A percentile compares a stretch with the other conserved stretches of the same genome.
Evolutionary conservation across 2,797 vertebrate species (phyloP).

Genomic region (Peromyscus attwateri): DNA sequence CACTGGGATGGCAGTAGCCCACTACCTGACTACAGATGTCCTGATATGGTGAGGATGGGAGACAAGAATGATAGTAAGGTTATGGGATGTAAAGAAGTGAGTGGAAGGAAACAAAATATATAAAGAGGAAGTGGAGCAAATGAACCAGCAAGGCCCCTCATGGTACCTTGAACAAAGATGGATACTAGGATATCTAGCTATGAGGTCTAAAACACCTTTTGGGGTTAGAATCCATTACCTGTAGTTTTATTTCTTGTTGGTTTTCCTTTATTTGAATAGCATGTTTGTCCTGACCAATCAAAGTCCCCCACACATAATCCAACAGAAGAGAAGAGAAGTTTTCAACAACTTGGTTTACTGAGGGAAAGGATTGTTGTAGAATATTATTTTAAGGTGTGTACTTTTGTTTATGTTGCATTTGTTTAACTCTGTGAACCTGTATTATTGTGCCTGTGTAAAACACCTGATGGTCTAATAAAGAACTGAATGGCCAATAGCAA

Average conservation of each 20-base stretch:
- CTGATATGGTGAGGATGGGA: neutral
- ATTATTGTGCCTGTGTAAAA: too few species aligned
- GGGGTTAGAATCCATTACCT: conserved; percentile 88
- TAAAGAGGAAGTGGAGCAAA: neutral
- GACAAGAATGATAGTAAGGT: neutral
- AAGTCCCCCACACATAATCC: conserved; percentile 98
- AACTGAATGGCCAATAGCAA: too few species aligned
- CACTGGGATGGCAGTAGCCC: neutral
- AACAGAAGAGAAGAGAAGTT: conserved; percentile 95
- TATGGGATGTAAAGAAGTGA: neutral
- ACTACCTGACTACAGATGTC: neutral
- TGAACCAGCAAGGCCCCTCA: neutral
- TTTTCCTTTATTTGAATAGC: conserved; percentile 94
- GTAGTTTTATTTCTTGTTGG: conserved; percentile 95
- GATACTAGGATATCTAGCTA: neutral
- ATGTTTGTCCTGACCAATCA: conserved; percentile 96
- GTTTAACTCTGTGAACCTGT: too few species aligned
- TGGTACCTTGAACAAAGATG: neutral
- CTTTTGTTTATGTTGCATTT: too few species aligned
- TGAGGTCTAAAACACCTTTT: conserved; percentile 42
- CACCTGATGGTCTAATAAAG: too few species aligned
- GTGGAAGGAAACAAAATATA: neutral
- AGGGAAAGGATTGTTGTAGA: neutral
- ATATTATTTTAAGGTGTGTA: too few species aligned
- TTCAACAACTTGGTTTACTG: conserved; percentile 93